Conservation (phyloP, 2,888 invertebrate genomes). For the Lypha dubia region DNA sequence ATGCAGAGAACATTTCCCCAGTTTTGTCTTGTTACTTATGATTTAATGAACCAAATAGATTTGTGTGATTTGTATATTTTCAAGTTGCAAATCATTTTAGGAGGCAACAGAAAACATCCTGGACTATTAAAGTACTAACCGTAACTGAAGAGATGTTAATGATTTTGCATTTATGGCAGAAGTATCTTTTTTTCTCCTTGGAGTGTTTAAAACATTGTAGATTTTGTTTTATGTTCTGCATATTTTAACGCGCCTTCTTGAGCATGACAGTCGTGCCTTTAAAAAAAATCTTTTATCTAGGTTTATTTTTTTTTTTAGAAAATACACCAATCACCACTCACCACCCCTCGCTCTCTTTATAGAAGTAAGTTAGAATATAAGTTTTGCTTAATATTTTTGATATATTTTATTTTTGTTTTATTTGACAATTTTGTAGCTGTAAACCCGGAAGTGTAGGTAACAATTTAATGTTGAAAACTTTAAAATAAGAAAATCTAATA, state of each 20-base stretch:
- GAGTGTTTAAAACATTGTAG: slow-evolving; percentile 51
- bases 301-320: slow-evolving; percentile 44
- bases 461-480: slow-evolving; percentile 18
- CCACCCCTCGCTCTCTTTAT: slow-evolving; percentile 29
- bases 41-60: slow-evolving; percentile 39
- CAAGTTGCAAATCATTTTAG: slow-evolving; percentile 20
- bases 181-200: slow-evolving; percentile 45
- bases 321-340: no score
- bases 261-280: slow-evolving; percentile 69
- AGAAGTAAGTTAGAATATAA: slow-evolving; percentile 30
- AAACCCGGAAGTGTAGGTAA: slow-evolving; percentile 45
- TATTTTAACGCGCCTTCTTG: slow-evolving; percentile 68
- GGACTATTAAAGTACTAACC: slow-evolving; percentile 52
- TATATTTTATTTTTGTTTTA: not conserved
- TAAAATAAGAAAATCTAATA: not conserved
- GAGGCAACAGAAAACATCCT: slow-evolving; percentile 45
- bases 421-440: slow-evolving; percentile 18
- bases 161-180: slow-evolving; percentile 70
- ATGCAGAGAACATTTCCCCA: not conserved
- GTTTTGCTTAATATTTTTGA: slow-evolving; percentile 24
- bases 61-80: not conserved
- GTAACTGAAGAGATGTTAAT: slow-evolving; percentile 70
- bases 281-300: slow-evolving; percentile 64
- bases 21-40: slow-evolving; percentile 31
- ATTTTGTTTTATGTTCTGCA: slow-evolving; percentile 53